A percentile compares a stretch with the other conserved stretches of the same genome.
Conservation (phyloP, 2,888 invertebrate genomes). For the Sesia bembeciformis region DNA sequence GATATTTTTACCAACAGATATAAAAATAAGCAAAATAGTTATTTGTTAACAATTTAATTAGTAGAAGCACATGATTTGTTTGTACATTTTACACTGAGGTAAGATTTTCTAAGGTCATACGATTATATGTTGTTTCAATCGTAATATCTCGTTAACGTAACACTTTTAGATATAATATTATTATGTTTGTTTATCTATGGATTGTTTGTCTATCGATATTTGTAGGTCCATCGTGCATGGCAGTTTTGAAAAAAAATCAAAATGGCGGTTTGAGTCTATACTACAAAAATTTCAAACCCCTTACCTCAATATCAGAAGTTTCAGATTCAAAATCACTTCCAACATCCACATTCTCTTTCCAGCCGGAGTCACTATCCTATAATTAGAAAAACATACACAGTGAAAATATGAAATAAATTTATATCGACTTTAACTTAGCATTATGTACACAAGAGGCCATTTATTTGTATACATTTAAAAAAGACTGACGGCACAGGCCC, state of each 20-base stretch:
- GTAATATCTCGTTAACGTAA: too few relatives aligned
- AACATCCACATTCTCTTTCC: slow-evolving; percentile 74
- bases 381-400: not conserved
- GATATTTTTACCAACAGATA: too few relatives aligned
- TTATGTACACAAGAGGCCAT: too few relatives aligned
- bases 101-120: too few relatives aligned
- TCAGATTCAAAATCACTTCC: slow-evolving; percentile 83
- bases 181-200: not conserved
- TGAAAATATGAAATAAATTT: not conserved
- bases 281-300: slow-evolving; percentile 3
- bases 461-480: too few relatives aligned
- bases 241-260: not conserved
- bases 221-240: not conserved
- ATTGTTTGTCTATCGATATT: not conserved
- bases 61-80: too few relatives aligned
- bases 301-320: slow-evolving; percentile 89
- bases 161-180: slow-evolving; percentile 1
- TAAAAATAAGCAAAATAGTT: too few relatives aligned
- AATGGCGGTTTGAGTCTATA: not conserved
- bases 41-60: too few relatives aligned
- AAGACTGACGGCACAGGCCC: too few relatives aligned
- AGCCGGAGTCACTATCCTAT: slow-evolving; percentile 83
- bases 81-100: too few relatives aligned
- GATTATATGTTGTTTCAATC: too few relatives aligned
- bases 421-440: too few relatives aligned